Evolutionary conservation across 2,113 vertebrate species (phyloP).

Genomic region (Proteles cristata): DNA sequence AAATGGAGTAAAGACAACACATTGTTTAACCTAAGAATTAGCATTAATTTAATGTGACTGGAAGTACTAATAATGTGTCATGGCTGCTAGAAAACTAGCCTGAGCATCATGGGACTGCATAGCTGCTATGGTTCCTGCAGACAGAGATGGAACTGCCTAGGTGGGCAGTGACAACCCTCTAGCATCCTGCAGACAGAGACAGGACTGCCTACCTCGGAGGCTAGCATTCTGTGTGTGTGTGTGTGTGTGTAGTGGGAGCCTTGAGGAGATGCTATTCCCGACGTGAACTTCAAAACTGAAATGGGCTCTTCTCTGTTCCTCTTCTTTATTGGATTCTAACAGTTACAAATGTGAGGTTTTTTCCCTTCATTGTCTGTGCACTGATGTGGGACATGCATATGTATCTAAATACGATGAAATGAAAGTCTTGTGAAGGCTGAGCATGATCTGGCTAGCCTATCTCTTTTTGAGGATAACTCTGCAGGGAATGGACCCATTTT

Average conservation of each 20-base stretch:
- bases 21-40: neutral
- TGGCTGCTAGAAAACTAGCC: neutral
- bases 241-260: neutral
- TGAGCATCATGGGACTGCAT: rapidly evolving
- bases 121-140: neutral
- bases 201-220: neutral
- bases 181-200: neutral
- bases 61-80: neutral
- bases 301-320: neutral
- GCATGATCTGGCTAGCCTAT: no score
- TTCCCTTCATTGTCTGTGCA: neutral
- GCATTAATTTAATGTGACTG: neutral
- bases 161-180: neutral
- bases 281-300: neutral
- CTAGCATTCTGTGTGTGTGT: neutral
- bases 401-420: neutral
- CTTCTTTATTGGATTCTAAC: neutral
- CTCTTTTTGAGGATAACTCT: neutral
- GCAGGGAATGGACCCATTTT: neutral
- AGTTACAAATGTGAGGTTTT: neutral
- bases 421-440: neutral
- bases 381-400: neutral
- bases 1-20: neutral
- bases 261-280: neutral
- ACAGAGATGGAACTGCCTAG: neutral